Percentiles rank a stretch among this genome's conserved stretches.
Evolutionary conservation across 2,113 vertebrate genomes (phyloP).

Genomic region (Chloropsis cyanopogon): DNA sequence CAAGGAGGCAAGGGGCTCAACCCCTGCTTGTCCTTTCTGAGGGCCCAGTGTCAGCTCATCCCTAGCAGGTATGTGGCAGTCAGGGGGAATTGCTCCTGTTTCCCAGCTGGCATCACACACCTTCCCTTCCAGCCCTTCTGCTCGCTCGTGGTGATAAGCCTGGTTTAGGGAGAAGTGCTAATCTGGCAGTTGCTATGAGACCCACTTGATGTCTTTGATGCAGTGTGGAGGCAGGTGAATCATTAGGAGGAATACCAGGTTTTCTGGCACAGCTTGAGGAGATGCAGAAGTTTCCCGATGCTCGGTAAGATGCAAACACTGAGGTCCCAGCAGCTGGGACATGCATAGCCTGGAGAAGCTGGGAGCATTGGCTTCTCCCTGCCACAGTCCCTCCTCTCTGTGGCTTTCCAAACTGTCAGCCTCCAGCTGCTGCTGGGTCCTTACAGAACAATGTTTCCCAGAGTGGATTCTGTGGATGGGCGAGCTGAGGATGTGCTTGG

Average conservation of each 20-base stretch:
- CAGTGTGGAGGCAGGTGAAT: background rate
- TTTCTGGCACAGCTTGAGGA: background rate
- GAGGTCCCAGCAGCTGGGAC: background rate
- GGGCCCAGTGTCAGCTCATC: background rate
- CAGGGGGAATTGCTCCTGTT: background rate
- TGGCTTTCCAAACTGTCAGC: background rate
- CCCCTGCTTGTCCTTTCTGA: fast-evolving
- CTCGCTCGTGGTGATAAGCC: background rate
- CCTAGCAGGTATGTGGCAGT: background rate
- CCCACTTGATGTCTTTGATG: background rate
- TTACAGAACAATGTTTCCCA: background rate
- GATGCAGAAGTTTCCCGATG: background rate
- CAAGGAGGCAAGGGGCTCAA: background rate
- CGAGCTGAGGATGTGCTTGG: background rate
- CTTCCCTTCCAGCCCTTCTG: background rate
- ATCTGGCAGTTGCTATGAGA: background rate
- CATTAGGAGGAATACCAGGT: background rate
- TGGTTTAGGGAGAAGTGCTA: background rate
- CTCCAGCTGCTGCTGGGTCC: background rate
- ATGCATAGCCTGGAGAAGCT: fast-evolving
- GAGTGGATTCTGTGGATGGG: background rate
- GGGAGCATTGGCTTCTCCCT: background rate
- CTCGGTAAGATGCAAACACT: background rate
- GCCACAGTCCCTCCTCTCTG: background rate
- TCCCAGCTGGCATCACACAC: background rate